A percentile compares a stretch with the other conserved stretches of the same genome.
These are phyloP conservation scores for Drosophila prosaltans DNA, from an alignment of 1,140 invertebrate species.

Conservation along the genomic window DNA sequence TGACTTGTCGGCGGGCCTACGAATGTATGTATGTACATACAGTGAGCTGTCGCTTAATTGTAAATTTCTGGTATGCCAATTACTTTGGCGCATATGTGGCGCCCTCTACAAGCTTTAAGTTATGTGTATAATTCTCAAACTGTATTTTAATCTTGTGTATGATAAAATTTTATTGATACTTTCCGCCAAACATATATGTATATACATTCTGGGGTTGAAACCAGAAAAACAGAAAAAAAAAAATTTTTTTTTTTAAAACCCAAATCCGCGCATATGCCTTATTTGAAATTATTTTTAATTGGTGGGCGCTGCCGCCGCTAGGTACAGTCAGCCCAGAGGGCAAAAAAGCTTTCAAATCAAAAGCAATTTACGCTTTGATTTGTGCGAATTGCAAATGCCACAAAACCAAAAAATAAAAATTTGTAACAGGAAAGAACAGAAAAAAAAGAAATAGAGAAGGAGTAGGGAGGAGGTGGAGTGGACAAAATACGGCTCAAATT, in stretches of 20 bases:
- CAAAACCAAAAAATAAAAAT: constrained; percentile 27
- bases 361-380: constrained; percentile 80
- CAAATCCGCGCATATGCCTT: constrained; percentile 62
- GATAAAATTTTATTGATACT: constrained; percentile 68
- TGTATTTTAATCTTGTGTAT: constrained; percentile 73
- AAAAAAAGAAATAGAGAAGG: too few relatives aligned
- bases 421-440: constrained; percentile 1
- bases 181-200: neutral
- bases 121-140: constrained; percentile 20
- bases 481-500: constrained; percentile 60
- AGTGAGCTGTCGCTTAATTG: constrained; percentile 58
- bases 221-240: constrained; percentile 32
- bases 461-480: neutral
- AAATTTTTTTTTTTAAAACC: neutral
- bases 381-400: constrained; percentile 53
- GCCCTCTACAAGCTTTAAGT: constrained; percentile 54
- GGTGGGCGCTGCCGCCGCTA: constrained; percentile 43
- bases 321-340: constrained; percentile 64
- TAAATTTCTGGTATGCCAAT: constrained; percentile 49
- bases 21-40: neutral
- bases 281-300: constrained; percentile 77
- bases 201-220: neutral
- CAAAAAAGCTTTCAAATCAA: constrained; percentile 77
- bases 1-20: constrained; percentile 65
- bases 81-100: constrained; percentile 49